Evolutionary conservation across 2,797 vertebrate genomes (phyloP), one percentile per base, ranked within the genome.

Genomic region (Lepidocolaptes lacrymiger): DNA sequence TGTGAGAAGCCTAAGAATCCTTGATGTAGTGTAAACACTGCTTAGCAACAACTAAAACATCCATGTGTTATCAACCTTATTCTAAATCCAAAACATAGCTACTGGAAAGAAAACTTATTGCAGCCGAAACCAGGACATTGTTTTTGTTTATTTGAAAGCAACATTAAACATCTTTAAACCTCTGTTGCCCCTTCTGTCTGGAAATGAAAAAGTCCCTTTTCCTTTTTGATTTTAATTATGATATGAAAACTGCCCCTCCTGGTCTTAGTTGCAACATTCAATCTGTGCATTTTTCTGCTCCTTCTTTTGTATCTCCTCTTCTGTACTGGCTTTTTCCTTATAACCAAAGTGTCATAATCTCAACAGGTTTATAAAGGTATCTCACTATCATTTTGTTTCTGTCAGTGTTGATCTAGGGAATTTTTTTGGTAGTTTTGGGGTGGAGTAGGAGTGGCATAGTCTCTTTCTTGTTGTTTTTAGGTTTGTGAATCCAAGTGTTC

Each of bases 21-120:
- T 79, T 73, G 32, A 43, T 61, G 54, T 8, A 55, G 26, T 48
- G 61, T 73, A 85, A 85, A 73, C 81, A 48, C 34, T 67, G 74
- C 81, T 79, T 79, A 67, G 61, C 67, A 85, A 48, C 67, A 85
- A 7, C 48, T 62, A 14, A 68, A 85, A 51, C 41, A 91, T 74
- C 68, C 22, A 7, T 34, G 4, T 59, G 14, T 74, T 62, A 68
- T 30, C 62, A 51, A 20, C 12, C 13, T 62, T 62, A 37, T 56
- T 26, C 17, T 43, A 49, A 79, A 68, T 22, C 28, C 61, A 74
- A 56, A 85, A 30, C 48, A 44, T 12, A 74, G 75, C 61, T 85
- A 44, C 28, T 49, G 36, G 55, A 17, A 62, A 44, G 48, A 74
- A 79, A 55, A 85, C 27, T 30, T 30, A 13, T 68, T 62, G 20